Evolutionary conservation across 2,888 invertebrate species (phyloP).

Genomic region (Ophion costatus): DNA sequence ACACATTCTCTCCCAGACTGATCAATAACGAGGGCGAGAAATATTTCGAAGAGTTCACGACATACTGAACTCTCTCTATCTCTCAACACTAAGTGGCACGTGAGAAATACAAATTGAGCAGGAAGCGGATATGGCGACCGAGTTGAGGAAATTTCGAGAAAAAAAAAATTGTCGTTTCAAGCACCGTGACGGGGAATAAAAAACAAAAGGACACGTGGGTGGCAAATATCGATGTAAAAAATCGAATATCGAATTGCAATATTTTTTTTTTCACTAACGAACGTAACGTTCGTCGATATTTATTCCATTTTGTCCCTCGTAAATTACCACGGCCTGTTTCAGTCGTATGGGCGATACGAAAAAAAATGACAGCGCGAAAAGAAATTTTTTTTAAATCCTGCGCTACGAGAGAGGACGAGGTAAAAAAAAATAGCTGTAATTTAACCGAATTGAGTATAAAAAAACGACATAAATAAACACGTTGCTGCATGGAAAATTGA

Average conservation of each 20-base stretch:
- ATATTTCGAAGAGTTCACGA: slow-evolving; percentile 38
- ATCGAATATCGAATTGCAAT: not conserved
- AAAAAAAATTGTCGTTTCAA: not conserved
- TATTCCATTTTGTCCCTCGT: too few relatives aligned
- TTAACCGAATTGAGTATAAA: not conserved
- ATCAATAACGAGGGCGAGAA: slow-evolving; percentile 42
- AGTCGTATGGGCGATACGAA: too few relatives aligned
- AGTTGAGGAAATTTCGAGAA: not conserved
- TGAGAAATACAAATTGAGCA: not conserved
- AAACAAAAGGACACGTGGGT: not conserved
- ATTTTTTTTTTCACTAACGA: too few relatives aligned
- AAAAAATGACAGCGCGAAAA: too few relatives aligned
- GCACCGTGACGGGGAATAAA: too few relatives aligned
- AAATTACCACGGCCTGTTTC: too few relatives aligned
- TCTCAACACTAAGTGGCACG: not conserved
- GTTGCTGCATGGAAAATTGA: slow-evolving; percentile 8
- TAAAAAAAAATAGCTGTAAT: not conserved
- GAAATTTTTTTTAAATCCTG: too few relatives aligned
- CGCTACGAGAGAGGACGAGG: not conserved
- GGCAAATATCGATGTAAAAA: not conserved
- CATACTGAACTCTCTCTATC: not conserved
- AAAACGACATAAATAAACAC: slow-evolving; percentile 24
- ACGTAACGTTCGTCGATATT: too few relatives aligned
- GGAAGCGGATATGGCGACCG: not conserved
- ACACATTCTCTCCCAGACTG: slow-evolving; percentile 21